These are phyloP conservation scores for Rhynchotus rufescens DNA, from an alignment of 2,797 vertebrate genomes.

Conservation along the genomic window DNA sequence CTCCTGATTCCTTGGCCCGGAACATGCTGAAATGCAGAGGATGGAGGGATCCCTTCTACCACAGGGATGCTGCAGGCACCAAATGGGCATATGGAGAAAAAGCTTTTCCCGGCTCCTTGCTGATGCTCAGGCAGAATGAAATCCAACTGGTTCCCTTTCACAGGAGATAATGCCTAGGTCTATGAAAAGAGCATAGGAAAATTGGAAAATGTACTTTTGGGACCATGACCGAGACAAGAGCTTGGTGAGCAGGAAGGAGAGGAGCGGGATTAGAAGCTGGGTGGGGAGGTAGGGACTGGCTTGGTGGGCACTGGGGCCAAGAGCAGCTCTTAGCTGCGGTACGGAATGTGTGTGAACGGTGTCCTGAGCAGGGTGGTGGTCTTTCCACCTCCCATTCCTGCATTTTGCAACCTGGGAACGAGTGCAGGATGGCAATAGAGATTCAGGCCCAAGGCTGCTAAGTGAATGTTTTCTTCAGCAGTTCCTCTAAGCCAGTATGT, in stretches of 20 bases:
- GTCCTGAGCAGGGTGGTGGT: neutral
- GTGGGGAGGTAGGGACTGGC: neutral
- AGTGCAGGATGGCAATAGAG: neutral
- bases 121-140: neutral
- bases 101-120: neutral
- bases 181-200: neutral
- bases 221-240: neutral
- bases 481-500: neutral
- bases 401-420: no score
- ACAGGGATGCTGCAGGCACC: neutral
- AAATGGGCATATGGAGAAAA: rapidly evolving
- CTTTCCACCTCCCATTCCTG: no score
- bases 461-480: neutral
- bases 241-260: neutral
- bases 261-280: neutral
- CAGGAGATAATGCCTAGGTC: neutral
- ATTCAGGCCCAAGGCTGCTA: neutral
- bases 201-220: neutral
- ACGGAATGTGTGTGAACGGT: no score
- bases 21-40: rapidly evolving
- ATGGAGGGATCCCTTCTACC: rapidly evolving
- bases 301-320: no score
- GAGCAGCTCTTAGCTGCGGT: neutral
- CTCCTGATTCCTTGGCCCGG: rapidly evolving
- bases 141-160: rapidly evolving